Conservation (phyloP, 2,797 vertebrate genomes). For the Holocentrus rufus region DNA sequence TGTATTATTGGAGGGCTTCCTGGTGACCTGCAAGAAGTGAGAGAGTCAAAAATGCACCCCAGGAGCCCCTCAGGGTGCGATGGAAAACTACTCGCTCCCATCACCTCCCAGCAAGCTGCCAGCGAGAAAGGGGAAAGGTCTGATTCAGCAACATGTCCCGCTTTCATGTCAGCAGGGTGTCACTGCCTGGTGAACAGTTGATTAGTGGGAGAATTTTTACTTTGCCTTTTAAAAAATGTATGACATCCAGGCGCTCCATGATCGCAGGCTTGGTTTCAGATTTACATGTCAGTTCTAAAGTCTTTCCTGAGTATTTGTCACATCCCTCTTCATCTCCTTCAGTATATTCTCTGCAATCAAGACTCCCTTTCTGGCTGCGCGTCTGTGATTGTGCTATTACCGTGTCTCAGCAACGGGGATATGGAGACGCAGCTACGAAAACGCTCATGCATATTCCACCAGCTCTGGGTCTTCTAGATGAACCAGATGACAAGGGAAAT, state of each 20-base stretch:
- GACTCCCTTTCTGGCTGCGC: not conserved
- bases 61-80: constrained; percentile 14
- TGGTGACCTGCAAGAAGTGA: constrained; percentile 10
- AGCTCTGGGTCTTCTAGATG: constrained; percentile 35
- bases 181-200: constrained; percentile 13
- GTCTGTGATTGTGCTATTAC: not conserved
- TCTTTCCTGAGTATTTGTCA: not conserved
- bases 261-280: constrained; percentile 14
- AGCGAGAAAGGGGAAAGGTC: not conserved
- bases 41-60: constrained; percentile 1
- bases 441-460: constrained; percentile 51
- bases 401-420: not conserved
- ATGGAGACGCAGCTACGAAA: constrained; percentile 25
- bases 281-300: constrained; percentile 15
- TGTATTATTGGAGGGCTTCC: constrained; percentile 26
- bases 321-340: not conserved
- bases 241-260: constrained; percentile 18
- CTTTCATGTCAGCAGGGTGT: constrained; percentile 13
- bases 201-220: constrained; percentile 25
- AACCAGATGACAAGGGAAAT: constrained; percentile 36
- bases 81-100: constrained; percentile 19
- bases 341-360: not conserved
- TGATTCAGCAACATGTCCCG: not conserved
- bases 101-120: not conserved
- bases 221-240: constrained; percentile 15